A percentile compares a stretch with the other conserved stretches of the same genome.
Conservation (phyloP, 2,888 invertebrate genomes). For the Cataglyphis rosenhaueri region DNA sequence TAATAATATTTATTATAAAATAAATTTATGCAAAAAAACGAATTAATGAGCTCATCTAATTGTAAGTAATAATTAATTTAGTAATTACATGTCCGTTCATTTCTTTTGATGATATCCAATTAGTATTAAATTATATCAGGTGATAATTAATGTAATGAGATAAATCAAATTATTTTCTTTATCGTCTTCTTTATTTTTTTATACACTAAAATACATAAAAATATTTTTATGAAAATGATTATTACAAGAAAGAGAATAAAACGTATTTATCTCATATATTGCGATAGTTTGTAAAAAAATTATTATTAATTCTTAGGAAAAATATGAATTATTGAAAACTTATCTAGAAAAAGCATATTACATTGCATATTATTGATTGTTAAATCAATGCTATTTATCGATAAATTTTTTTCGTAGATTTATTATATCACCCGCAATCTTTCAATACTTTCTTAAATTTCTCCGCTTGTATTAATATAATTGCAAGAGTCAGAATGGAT, state of each 20-base stretch:
- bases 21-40: slow-evolving; percentile 10
- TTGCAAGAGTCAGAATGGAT: slow-evolving; percentile 16
- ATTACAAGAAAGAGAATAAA: not conserved
- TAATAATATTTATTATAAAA: slow-evolving; percentile 22
- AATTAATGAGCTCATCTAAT: slow-evolving; percentile 20
- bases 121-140: slow-evolving; percentile 23
- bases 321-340: not conserved
- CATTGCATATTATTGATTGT: not conserved
- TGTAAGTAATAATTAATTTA: slow-evolving; percentile 39
- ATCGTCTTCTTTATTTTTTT: not conserved
- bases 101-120: slow-evolving; percentile 29
- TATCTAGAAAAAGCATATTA: not conserved
- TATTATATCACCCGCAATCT: not conserved
- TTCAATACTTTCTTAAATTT: not conserved
- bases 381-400: not conserved
- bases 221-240: not conserved
- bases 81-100: slow-evolving; percentile 23
- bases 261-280: slow-evolving; percentile 14
- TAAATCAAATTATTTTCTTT: not conserved
- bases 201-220: not conserved
- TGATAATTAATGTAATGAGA: slow-evolving; percentile 16
- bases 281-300: not conserved
- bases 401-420: not conserved
- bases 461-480: slow-evolving; percentile 23
- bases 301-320: not conserved